Base-by-base conservation (phyloP, 1,140 invertebrate species). In the Drosophila ficusphila region DNA sequence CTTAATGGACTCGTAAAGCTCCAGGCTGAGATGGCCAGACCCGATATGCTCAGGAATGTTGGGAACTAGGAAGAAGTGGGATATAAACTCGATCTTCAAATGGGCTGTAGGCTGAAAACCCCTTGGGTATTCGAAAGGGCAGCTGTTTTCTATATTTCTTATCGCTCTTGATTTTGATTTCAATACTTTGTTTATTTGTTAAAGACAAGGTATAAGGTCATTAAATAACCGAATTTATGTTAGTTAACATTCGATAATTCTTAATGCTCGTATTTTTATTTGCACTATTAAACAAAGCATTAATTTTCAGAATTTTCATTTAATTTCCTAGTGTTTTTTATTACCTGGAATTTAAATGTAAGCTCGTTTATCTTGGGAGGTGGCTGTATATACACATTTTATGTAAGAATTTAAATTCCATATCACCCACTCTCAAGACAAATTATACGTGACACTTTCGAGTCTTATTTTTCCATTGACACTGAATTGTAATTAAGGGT, bases 401-500 rank as follows among this genome's bases (percentile, higher is more conserved):
- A 5, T 23, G 21, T 9, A 23, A 29, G n/a, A 46, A 21, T 11
- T 12, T 42, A 5, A n/a, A 7, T 42, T 21, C 4, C 18, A 14
- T 14, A 4, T 1, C 21, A 9, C 11, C 51, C 14, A 31, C n/a
- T 14, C 2, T 6, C 9, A 14, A 14, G 3, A 16, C 23, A 14
- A 57, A 46, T 57, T 18, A 60, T 27, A 34, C 14, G 1, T 25
- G n/a, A 49, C 61, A 64, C 58, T 29, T 2, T 49, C 3, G 8
- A 14, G 3, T 69, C 39, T 36, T n/a, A 16, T 42, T 42, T 56
- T 60, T 14, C 23, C 57, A 69, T 62, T 86, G 81, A 86, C 81
- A 86, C 72, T 85, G 65, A 85, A 79, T 61, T 64, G 39, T 58
- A 56, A 72, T 79, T 68, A 52, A 53, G 69, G 41, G 56, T 65